phyloP scores from a whole-genome alignment of 2,888 invertebrate genomes.

The Drosophila recens region DNA sequence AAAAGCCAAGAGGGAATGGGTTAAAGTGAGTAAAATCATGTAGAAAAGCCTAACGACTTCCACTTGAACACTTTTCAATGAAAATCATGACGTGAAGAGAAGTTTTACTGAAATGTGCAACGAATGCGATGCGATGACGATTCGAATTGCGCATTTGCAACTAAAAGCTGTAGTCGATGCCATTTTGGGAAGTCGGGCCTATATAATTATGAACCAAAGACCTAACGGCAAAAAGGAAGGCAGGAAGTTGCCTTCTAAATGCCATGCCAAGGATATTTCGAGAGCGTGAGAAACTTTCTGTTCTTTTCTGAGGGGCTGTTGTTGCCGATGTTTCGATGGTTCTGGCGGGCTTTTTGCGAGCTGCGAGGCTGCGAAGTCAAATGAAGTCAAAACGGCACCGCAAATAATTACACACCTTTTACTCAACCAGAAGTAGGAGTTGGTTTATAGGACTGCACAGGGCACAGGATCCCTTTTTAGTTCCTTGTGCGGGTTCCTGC shows the following conservation, averaged over 20 bases:
- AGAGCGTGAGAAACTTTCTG: conserved; percentile 70
- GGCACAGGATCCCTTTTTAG: conserved; percentile 23
- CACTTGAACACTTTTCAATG: conserved; percentile 81
- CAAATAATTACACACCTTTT: conserved; percentile 74
- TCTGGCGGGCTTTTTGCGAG: conserved; percentile 73
- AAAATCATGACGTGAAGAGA: conserved; percentile 48
- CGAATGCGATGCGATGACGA: conserved; percentile 37
- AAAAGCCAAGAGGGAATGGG: conserved; percentile 4
- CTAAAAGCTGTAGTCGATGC: conserved; percentile 47
- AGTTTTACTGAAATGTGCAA: conserved; percentile 67
- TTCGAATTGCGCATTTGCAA: conserved; percentile 72
- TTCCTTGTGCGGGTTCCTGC: conserved; percentile 11
- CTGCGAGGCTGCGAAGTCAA: conserved; percentile 38
- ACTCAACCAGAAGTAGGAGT: conserved; percentile 14
- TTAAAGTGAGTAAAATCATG: conserved; percentile 47
- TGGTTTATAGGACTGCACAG: conserved; percentile 22
- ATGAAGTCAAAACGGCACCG: conserved; percentile 69
- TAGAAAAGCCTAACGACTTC: conserved; percentile 79
- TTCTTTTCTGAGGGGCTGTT: conserved; percentile 21
- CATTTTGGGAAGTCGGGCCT: conserved; percentile 39
- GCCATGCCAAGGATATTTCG: conserved; percentile 38
- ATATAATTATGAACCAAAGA: conserved; percentile 62
- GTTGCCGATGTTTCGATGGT: conserved; percentile 48
- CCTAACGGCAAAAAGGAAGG: conserved; percentile 41
- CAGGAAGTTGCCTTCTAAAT: conserved; percentile 66